Base-by-base conservation (phyloP, 2,888 invertebrate genomes). In the Amphipyra berbera region DNA sequence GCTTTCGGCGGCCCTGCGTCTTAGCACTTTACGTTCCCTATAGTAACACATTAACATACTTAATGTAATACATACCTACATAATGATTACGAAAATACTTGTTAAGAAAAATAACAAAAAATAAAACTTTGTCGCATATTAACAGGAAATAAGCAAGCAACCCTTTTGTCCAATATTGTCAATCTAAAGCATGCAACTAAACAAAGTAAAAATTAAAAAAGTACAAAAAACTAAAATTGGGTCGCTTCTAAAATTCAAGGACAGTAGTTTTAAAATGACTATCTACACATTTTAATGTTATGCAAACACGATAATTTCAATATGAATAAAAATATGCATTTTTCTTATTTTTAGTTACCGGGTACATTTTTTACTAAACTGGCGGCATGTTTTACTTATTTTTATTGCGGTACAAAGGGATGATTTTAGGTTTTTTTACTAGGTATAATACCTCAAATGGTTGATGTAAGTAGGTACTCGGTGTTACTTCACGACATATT, bases 221-320 rank as follows among this genome's bases (percentile, higher is more conserved):
- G 54, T 33, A 46, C 44, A n/a, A 38, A 44, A 49, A 45, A 44
- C n/a, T 0, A 33, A 50, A 67, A 69, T 72, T 68, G 37, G 64
- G 55, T 45, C 54, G 49, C 49, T 21, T 45, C 2, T 14, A 53
- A 60, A 45, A 62, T 33, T 48, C 61, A 68, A 63, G 67, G 68
- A 60, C 61, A 60, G 46, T 37, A 33, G 37, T 56, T 57, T 59
- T n/a, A 38, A 41, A 60, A 49, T n/a, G 21, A 35, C 33, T 44
- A 69, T 65, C 61, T 64, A 72, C 63, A 76, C 74, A 67, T 81
- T 74, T 80, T 85, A 85, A 85, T 84, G 80, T 81, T 88, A 85
- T 82, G 87, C 86, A 90, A 89, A 90, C 86, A 87, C 41, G 50
- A 56, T 73, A 73, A 82, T 80, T 73, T 61, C 50, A 76, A 73